phyloP scores from a whole-genome alignment of 1,140 invertebrate genomes.

The Ceratoteleas bidentatus region DNA sequence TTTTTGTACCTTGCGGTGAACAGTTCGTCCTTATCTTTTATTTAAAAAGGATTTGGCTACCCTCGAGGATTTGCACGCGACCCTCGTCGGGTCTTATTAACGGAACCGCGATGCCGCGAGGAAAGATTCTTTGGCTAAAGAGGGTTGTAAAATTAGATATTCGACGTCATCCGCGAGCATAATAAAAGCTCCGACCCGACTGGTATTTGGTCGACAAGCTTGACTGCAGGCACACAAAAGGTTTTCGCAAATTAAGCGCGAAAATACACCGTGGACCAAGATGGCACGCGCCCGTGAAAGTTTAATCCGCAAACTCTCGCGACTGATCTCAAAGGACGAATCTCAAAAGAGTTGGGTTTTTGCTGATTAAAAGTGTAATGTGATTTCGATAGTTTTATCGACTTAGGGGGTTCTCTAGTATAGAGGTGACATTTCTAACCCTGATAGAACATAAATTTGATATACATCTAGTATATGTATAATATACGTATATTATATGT shows the following conservation, averaged over 20 bases:
- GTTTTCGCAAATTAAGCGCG: background rate
- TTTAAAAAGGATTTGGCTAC: constrained; percentile 49
- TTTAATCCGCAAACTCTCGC: background rate
- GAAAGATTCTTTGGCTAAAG: constrained; percentile 20
- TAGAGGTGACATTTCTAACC: too few species aligned
- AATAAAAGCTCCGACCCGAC: constrained; percentile 17
- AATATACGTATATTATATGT: too few species aligned
- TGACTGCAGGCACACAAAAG: constrained; percentile 1
- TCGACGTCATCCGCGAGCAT: constrained; percentile 14
- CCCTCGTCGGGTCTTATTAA: constrained; percentile 41
- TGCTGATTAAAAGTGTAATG: too few species aligned
- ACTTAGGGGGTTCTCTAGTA: too few species aligned
- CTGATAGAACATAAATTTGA: too few species aligned
- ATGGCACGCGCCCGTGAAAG: background rate
- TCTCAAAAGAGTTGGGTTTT: too few species aligned
- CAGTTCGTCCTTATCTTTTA: constrained; percentile 20
- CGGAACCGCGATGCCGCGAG: constrained; percentile 24
- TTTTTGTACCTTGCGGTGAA: background rate
- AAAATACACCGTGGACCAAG: constrained; percentile 3
- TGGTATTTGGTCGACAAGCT: constrained; percentile 18
- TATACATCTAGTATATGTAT: too few species aligned
- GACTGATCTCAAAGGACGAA: background rate
- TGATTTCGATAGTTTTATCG: too few species aligned
- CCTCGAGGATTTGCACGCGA: constrained; percentile 32
- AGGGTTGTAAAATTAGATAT: constrained; percentile 35